Percentiles rank a stretch among this genome's conserved stretches.
phyloP scores from a whole-genome alignment of 1,140 invertebrate genomes.

The Mercenaria mercenaria region DNA sequence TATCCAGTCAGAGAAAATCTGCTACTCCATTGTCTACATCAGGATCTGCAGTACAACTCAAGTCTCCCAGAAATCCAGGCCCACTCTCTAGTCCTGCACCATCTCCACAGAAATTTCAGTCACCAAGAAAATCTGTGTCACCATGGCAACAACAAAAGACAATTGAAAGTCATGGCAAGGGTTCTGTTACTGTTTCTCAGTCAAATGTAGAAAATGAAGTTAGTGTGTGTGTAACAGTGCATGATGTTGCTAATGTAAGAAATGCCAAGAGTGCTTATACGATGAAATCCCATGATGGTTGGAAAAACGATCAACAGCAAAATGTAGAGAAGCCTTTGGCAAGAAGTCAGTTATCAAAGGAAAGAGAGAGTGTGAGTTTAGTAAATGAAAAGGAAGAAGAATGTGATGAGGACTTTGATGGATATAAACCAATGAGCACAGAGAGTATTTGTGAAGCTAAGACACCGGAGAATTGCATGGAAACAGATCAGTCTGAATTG shows the following conservation, averaged over 20 bases:
- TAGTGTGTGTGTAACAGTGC: neutral
- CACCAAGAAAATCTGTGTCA: slow-evolving; percentile 26
- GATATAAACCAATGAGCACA: neutral
- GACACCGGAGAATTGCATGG: slow-evolving; percentile 45
- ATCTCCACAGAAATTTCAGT: slow-evolving; percentile 38
- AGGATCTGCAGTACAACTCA: neutral
- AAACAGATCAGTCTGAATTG: slow-evolving; percentile 10
- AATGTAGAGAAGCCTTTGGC: neutral
- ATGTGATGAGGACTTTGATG: neutral
- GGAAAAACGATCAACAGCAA: neutral
- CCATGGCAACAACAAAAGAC: slow-evolving; percentile 24
- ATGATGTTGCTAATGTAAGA: neutral
- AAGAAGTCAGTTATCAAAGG: neutral
- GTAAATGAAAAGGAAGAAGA: neutral
- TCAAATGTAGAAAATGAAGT: neutral
- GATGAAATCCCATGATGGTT: neutral
- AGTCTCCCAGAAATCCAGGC: slow-evolving; percentile 1
- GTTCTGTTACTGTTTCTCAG: neutral
- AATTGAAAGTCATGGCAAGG: neutral
- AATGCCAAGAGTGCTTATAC: neutral
- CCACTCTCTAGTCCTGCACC: slow-evolving; percentile 9
- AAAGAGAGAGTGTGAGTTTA: neutral
- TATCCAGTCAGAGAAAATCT: slow-evolving; percentile 2
- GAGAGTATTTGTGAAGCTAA: slow-evolving; percentile 15
- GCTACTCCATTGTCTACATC: neutral